Evolutionary conservation across 2,888 invertebrate genomes (phyloP).

Genomic region (Trypoxylon attenuatum): DNA sequence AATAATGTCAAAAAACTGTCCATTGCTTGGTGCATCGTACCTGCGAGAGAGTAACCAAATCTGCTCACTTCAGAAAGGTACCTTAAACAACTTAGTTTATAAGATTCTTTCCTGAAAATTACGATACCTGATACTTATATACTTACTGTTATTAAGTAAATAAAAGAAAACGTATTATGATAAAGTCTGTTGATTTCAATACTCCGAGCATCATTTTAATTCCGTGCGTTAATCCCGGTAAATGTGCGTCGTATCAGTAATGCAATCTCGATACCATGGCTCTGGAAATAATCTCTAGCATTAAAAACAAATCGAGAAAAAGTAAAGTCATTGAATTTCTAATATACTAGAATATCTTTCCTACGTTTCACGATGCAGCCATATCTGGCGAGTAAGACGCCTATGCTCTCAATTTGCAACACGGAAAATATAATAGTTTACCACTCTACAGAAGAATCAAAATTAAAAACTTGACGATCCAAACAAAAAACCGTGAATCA

Average conservation of each 20-base stretch:
- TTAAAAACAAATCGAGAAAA: neutral
- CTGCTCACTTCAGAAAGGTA: conserved; percentile 70
- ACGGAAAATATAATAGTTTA: neutral
- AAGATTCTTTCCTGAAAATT: conserved; percentile 30
- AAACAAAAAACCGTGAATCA: neutral
- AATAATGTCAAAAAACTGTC: too few relatives aligned
- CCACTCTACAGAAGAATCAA: neutral
- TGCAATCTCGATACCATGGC: neutral
- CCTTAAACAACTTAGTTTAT: conserved; percentile 62
- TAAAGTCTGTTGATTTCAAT: too few relatives aligned
- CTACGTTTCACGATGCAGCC: neutral
- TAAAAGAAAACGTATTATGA: conserved; percentile 33
- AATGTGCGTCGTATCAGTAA: neutral
- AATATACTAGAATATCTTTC: conserved; percentile 23
- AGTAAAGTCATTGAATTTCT: conserved; percentile 18
- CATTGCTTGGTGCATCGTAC: conserved; percentile 16
- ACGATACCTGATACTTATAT: conserved; percentile 15
- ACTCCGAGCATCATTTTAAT: too few relatives aligned
- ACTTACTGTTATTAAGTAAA: conserved; percentile 1
- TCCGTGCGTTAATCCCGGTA: neutral
- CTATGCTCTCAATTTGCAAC: neutral
- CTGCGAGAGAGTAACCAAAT: conserved; percentile 55
- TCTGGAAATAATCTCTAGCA: neutral
- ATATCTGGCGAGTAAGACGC: neutral
- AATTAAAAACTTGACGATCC: neutral